These are phyloP conservation scores for Nasonia longicornis DNA, from an alignment of 1,140 invertebrate species.

Conservation along the genomic window DNA sequence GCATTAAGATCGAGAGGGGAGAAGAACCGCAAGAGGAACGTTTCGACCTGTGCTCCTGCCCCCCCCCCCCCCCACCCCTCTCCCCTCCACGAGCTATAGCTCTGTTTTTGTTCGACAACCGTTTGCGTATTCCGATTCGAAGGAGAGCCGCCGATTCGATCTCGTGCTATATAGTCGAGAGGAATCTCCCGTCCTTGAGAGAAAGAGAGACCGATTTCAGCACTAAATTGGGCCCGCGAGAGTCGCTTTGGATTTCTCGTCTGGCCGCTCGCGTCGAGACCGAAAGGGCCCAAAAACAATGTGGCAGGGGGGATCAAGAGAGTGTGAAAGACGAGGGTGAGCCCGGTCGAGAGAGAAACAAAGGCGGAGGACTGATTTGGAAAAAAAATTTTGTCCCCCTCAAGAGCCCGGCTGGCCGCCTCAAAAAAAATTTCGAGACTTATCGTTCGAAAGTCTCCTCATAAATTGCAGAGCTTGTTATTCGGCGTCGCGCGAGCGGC, in stretches of 20 bases:
- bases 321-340: conserved; percentile 4
- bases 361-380: conserved; percentile 1
- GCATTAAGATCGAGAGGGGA: conserved; percentile 11
- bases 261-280: not conserved
- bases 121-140: conserved; percentile 13
- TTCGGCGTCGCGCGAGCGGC: not conserved
- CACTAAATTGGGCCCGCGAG: conserved; percentile 9
- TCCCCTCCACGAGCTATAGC: no score
- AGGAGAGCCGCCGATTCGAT: not conserved
- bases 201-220: not conserved
- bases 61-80: not conserved
- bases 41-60: not conserved
- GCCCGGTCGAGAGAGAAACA: not conserved
- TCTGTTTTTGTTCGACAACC: conserved; percentile 14
- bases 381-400: not conserved
- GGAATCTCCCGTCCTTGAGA: not conserved
- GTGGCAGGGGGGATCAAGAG: not conserved
- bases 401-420: not conserved
- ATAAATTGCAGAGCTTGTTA: conserved; percentile 1
- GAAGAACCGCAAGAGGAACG: conserved; percentile 31
- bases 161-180: not conserved
- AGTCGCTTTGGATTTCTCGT: conserved; percentile 25
- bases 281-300: conserved; percentile 13
- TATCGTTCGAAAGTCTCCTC: not conserved
- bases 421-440: not conserved